Evolutionary conservation across 2,797 vertebrate genomes (phyloP).

Genomic region (Setipinna tenuifilis): DNA sequence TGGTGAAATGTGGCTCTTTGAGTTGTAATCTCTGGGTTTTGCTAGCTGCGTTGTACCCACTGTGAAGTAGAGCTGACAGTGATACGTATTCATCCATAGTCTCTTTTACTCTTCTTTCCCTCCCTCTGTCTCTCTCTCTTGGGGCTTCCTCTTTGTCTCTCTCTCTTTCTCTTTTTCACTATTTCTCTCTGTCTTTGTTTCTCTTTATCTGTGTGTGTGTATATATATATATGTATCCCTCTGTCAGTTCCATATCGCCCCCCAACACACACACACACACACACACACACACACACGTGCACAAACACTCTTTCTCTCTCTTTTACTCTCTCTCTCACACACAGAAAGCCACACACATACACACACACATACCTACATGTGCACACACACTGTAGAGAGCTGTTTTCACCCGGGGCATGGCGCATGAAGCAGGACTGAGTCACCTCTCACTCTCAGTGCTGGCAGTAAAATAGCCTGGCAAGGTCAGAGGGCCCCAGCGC

Average conservation of each 20-base stretch:
- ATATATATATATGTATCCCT: too few relatives aligned
- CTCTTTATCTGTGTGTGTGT: too few relatives aligned
- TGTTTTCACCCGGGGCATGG: constrained; percentile 45
- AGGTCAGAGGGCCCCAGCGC: constrained; percentile 52
- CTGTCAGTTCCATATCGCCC: too few relatives aligned
- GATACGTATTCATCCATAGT: background rate
- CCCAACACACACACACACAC: too few relatives aligned
- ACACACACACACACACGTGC: too few relatives aligned
- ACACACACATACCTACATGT: background rate
- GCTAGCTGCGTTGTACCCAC: constrained; percentile 41
- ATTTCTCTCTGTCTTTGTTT: too few relatives aligned
- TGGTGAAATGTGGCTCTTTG: background rate
- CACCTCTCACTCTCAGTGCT: constrained; percentile 43
- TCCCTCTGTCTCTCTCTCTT: background rate
- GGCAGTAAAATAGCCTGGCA: constrained; percentile 62
- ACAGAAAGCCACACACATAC: background rate
- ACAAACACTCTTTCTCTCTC: background rate
- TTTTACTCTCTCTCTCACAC: background rate
- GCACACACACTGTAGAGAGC: background rate
- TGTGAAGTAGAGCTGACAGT: background rate
- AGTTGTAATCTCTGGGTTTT: constrained; percentile 24
- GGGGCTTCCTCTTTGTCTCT: too few relatives aligned
- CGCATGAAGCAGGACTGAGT: constrained; percentile 55
- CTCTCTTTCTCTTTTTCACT: too few relatives aligned
- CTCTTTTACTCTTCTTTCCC: background rate